These are phyloP conservation scores for Lycocorax pyrrhopterus DNA, from an alignment of 2,113 vertebrate species.

Conservation along the genomic window DNA sequence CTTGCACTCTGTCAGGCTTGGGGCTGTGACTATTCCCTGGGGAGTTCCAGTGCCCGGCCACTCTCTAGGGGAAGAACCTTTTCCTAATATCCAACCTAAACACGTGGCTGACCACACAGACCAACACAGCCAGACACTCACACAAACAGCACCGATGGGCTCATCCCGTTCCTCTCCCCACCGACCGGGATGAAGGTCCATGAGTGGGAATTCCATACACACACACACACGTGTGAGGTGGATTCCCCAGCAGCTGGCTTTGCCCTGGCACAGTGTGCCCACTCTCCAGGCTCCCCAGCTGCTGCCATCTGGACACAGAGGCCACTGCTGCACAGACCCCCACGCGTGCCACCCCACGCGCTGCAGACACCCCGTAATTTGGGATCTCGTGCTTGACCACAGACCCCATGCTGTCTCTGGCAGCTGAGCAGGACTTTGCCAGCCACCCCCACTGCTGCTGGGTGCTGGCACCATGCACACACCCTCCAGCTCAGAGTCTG, in stretches of 20 bases:
- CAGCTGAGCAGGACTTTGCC: neutral
- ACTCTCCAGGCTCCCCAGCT: neutral
- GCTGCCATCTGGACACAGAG: accelerated
- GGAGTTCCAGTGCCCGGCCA: neutral
- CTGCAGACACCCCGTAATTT: neutral
- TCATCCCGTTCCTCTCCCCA: neutral
- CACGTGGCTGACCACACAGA: neutral
- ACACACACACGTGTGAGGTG: accelerated
- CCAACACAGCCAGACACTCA: neutral
- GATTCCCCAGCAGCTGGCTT: neutral
- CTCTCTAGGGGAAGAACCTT: neutral
- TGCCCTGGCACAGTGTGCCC: neutral
- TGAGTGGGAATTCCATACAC: neutral
- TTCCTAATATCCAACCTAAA: neutral
- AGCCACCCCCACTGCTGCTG: neutral
- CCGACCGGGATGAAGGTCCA: accelerated
- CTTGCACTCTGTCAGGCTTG: neutral
- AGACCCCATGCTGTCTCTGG: neutral
- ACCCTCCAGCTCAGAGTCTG: neutral
- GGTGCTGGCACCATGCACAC: neutral
- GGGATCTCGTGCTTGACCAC: neutral
- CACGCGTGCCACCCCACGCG: accelerated
- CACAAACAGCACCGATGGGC: accelerated
- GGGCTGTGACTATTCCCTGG: neutral
- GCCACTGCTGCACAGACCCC: neutral